Conservation (phyloP, 2,888 invertebrate genomes). For the Sarcophaga caerulescens region DNA sequence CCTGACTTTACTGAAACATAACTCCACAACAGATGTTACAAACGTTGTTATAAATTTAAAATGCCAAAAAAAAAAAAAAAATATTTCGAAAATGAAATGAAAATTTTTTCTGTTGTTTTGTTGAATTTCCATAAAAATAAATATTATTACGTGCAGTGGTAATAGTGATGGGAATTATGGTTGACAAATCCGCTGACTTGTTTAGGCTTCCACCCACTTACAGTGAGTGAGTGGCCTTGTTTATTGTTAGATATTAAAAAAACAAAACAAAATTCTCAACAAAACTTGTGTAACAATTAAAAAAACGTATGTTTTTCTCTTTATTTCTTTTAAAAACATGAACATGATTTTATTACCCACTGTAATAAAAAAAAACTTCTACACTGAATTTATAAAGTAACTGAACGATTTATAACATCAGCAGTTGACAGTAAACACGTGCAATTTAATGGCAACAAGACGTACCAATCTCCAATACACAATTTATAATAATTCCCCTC, state of each 20-base stretch:
- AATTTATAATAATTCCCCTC: neutral
- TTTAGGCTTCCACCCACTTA: neutral
- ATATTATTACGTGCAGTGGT: neutral
- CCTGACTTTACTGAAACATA: too few species aligned
- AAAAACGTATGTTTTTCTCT: too few species aligned
- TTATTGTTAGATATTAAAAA: neutral
- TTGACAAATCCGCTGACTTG: neutral
- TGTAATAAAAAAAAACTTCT: neutral
- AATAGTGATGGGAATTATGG: neutral
- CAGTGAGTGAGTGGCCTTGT: neutral
- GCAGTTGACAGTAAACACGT: slow-evolving; percentile 41
- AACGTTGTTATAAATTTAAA: too few species aligned
- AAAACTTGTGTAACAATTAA: too few species aligned
- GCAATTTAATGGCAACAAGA: slow-evolving; percentile 29
- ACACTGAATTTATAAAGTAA: too few species aligned
- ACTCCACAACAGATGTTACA: too few species aligned
- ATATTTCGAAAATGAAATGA: too few species aligned
- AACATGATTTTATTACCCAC: neutral
- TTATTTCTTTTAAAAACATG: neutral
- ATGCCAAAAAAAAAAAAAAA: too few species aligned
- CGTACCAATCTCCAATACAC: slow-evolving; percentile 32
- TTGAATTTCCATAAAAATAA: neutral
- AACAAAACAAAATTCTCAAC: too few species aligned
- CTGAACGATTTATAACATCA: neutral
- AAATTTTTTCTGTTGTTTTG: neutral